phyloP scores from a whole-genome alignment of 1,140 invertebrate species.

The Pseudomyrmex pallidus region DNA sequence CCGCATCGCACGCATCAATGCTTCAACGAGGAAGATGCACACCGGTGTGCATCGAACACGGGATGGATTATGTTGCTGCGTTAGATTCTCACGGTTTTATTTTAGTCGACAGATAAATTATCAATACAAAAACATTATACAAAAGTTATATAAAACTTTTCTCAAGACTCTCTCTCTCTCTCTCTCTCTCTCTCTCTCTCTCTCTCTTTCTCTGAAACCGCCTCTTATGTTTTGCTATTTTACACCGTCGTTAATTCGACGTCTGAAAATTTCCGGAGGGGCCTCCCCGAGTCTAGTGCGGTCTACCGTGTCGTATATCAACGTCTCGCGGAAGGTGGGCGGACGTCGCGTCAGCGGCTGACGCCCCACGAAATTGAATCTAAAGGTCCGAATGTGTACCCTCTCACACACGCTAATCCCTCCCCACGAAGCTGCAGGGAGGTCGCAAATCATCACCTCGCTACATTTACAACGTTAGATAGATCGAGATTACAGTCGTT shows the following conservation, averaged over 20 bases:
- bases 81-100: conserved; percentile 52
- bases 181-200: too few relatives aligned
- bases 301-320: conserved; percentile 82
- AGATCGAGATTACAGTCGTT: conserved; percentile 82
- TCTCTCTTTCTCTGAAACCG: too few relatives aligned
- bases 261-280: conserved; percentile 34
- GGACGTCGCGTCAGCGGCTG: conserved; percentile 83
- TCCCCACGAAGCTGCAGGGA: conserved; percentile 77
- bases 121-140: too few relatives aligned
- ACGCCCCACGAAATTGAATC: conserved; percentile 85
- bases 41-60: background rate
- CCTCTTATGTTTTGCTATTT: conserved; percentile 20
- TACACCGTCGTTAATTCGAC: conserved; percentile 12
- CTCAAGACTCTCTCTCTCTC: too few relatives aligned
- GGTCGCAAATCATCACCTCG: conserved; percentile 85
- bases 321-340: conserved; percentile 80
- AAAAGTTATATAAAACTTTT: too few relatives aligned
- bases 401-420: conserved; percentile 27
- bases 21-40: conserved; percentile 1
- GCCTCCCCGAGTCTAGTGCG: conserved; percentile 33
- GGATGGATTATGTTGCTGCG: too few relatives aligned
- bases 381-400: conserved; percentile 77
- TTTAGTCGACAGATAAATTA: too few relatives aligned
- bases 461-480: conserved; percentile 83
- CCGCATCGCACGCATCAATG: conserved; percentile 29